A percentile compares a stretch with the other conserved stretches of the same genome.
Evolutionary conservation across 2,888 invertebrate species (phyloP).

Genomic region (Suillia variegata): DNA sequence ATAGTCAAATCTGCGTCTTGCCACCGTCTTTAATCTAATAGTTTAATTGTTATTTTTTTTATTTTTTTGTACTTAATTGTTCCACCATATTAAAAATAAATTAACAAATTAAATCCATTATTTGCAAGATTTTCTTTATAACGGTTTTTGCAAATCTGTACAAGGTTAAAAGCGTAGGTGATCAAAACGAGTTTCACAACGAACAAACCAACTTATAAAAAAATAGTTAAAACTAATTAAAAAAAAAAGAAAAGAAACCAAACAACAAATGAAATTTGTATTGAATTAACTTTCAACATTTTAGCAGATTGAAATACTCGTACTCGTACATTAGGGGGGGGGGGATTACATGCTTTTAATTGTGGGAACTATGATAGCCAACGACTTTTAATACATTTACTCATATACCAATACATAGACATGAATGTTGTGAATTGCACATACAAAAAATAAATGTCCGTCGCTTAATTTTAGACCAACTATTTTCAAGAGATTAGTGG

Average conservation of each 20-base stretch:
- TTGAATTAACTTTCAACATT: background rate
- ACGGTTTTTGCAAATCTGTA: constrained; percentile 1
- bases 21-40: too few species aligned
- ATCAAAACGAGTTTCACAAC: too few species aligned
- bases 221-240: background rate
- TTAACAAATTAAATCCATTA: too few species aligned
- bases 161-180: constrained; percentile 9
- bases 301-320: too few species aligned
- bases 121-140: background rate
- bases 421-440: background rate
- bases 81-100: too few species aligned
- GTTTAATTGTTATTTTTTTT: too few species aligned
- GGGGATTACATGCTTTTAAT: too few species aligned
- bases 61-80: too few species aligned
- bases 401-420: too few species aligned
- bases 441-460: background rate
- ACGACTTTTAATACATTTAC: too few species aligned
- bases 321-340: too few species aligned
- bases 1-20: too few species aligned
- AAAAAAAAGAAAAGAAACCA: background rate
- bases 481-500: background rate
- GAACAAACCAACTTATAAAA: background rate
- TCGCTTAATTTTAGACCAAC: background rate
- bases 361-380: background rate
- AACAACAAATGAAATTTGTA: background rate